Evolutionary conservation across 2,113 vertebrate species (phyloP).

Genomic region (Apus apus): DNA sequence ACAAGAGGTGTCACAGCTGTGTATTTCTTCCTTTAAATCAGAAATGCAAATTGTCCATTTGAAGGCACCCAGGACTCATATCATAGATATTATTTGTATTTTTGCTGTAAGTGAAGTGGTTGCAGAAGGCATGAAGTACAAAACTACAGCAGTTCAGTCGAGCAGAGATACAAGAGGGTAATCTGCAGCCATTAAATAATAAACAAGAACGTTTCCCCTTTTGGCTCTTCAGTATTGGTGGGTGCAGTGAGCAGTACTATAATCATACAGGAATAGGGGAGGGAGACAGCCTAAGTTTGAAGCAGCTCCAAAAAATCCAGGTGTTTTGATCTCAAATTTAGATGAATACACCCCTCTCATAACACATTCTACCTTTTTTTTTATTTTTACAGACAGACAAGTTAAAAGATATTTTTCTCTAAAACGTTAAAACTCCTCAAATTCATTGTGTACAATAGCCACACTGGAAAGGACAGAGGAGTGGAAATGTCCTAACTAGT

Average conservation of each 20-base stretch:
- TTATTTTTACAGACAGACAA: neutral
- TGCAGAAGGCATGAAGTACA: conserved; percentile 23
- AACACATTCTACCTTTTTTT: neutral
- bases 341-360: neutral
- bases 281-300: neutral
- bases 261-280: neutral
- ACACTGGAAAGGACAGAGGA: neutral
- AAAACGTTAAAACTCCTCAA: neutral
- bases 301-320: neutral
- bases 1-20: conserved; percentile 50
- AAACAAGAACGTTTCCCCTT: neutral
- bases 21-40: conserved; percentile 42
- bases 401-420: neutral
- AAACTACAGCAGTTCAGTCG: neutral
- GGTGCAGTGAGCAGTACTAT: neutral
- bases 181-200: conserved; percentile 42
- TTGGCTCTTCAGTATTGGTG: neutral
- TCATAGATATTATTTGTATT: conserved; percentile 43
- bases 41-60: conserved; percentile 55
- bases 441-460: neutral
- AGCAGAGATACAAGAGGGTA: conserved; percentile 7
- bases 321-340: neutral
- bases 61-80: conserved; percentile 29
- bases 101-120: conserved; percentile 2
- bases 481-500: neutral